Percentiles rank a stretch among this genome's conserved stretches.
Conservation (phyloP, 2,113 vertebrate genomes). For the Sciurus niger region DNA sequence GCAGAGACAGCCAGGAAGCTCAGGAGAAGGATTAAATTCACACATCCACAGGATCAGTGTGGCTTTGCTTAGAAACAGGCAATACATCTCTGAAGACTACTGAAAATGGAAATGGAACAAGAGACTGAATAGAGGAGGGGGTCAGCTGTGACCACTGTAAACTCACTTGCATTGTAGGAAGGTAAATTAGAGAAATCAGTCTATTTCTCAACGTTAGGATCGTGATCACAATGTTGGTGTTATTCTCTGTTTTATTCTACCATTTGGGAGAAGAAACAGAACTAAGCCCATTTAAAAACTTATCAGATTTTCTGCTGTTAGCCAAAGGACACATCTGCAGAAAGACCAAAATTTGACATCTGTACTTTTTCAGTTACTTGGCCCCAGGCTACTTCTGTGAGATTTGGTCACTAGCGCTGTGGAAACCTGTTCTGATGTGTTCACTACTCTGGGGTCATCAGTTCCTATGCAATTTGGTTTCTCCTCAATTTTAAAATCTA, state of each 20-base stretch:
- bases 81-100: not conserved
- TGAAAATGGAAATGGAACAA: not conserved
- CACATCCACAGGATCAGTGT: accelerated
- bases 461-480: not conserved
- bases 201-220: too few species aligned
- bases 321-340: accelerated
- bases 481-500: not conserved
- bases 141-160: accelerated
- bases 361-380: too few species aligned
- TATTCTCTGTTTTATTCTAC: not conserved
- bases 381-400: accelerated
- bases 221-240: accelerated
- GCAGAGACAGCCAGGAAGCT: accelerated
- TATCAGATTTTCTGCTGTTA: not conserved
- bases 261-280: not conserved
- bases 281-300: not conserved
- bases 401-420: accelerated
- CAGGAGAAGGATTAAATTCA: not conserved
- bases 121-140: too few species aligned
- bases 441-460: accelerated
- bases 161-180: accelerated
- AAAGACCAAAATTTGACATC: accelerated
- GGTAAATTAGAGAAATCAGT: not conserved
- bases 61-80: not conserved
- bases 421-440: not conserved